phyloP scores from a whole-genome alignment of 2,113 vertebrate genomes.

The Pygoscelis adeliae region DNA sequence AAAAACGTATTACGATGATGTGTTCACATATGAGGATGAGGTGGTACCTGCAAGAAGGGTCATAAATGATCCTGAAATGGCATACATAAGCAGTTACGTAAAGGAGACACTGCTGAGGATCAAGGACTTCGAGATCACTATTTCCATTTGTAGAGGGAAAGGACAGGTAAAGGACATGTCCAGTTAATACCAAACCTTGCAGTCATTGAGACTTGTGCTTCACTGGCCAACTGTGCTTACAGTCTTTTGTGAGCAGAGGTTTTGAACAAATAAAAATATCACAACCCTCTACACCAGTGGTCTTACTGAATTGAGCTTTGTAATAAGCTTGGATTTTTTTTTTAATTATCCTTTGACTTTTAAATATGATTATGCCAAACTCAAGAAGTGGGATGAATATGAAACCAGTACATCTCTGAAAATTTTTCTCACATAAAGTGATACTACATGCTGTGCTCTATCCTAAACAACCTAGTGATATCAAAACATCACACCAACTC shows the following conservation, averaged over 20 bases:
- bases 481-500: not conserved
- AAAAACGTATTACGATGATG: not conserved
- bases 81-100: not conserved
- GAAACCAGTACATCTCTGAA: not conserved
- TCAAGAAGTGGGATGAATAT: not conserved
- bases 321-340: not conserved
- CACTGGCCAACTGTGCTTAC: not conserved
- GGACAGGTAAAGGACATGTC: not conserved
- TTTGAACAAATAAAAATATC: not conserved
- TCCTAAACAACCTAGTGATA: not conserved
- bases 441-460: not conserved
- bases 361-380: not conserved
- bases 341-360: not conserved
- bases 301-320: not conserved
- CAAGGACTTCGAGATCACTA: not conserved
- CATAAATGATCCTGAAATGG: not conserved
- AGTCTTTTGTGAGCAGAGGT: not conserved
- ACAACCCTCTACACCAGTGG: not conserved
- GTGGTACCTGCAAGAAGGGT: not conserved
- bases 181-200: conserved; percentile 1
- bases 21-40: not conserved
- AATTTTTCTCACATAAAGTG: not conserved
- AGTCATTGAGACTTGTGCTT: not conserved
- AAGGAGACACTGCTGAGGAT: not conserved
- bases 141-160: not conserved